Conservation (phyloP, 2,797 vertebrate genomes). For the Trachurus trachurus region DNA sequence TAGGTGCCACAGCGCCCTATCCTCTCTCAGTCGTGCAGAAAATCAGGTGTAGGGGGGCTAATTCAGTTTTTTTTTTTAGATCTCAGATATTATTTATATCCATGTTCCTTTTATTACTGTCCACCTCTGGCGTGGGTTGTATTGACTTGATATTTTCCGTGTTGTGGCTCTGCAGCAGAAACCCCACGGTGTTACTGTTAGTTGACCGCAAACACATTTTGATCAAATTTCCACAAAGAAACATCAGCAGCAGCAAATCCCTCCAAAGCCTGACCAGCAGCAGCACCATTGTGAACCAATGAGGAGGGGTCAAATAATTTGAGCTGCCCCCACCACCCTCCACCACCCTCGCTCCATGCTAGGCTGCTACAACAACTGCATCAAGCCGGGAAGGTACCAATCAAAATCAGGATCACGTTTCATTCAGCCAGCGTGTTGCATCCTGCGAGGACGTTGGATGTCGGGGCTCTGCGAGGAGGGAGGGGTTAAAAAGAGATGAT, state of each 20-base stretch:
- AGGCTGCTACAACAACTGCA: not conserved
- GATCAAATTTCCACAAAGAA: constrained; percentile 14
- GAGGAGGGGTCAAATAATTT: constrained; percentile 33
- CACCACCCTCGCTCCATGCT: no score
- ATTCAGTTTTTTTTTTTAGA: constrained; percentile 34
- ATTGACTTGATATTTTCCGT: constrained; percentile 7
- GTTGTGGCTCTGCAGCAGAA: not conserved
- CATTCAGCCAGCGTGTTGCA: constrained; percentile 28
- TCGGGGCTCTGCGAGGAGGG: not conserved
- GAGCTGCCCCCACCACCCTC: constrained; percentile 3
- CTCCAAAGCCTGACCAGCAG: not conserved
- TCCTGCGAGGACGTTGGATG: constrained; percentile 24
- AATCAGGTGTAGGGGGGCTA: constrained; percentile 1
- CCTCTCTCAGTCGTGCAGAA: constrained; percentile 6
- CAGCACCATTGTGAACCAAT: not conserved
- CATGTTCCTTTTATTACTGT: not conserved
- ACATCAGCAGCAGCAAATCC: not conserved
- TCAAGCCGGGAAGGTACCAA: constrained; percentile 29
- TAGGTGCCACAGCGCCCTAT: constrained; percentile 25
- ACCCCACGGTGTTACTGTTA: not conserved
- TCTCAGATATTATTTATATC: constrained; percentile 30
- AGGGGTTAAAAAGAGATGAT: constrained; percentile 70
- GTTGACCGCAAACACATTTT: constrained; percentile 26
- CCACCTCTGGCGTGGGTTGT: constrained; percentile 16
- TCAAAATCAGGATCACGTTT: constrained; percentile 69